These are phyloP conservation scores for Saxidomus purpurata DNA, from an alignment of 1,140 invertebrate genomes.

Conservation along the genomic window DNA sequence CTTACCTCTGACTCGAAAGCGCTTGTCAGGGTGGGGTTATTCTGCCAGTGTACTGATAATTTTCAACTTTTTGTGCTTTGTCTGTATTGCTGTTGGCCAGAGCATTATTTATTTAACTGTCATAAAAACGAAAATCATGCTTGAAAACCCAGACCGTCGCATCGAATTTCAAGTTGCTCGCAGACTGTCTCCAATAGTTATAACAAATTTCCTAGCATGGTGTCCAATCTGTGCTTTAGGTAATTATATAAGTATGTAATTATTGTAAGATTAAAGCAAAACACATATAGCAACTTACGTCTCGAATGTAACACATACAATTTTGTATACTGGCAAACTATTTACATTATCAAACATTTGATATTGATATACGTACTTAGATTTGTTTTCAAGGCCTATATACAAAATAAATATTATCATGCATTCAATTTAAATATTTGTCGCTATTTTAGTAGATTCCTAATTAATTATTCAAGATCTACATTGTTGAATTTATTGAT, in stretches of 20 bases:
- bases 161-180: constrained; percentile 62
- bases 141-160: constrained; percentile 1
- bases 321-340: too few relatives aligned
- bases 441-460: too few relatives aligned
- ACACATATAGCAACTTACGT: too few relatives aligned
- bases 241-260: background rate
- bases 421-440: too few relatives aligned
- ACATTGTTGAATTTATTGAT: too few relatives aligned
- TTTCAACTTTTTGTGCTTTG: constrained; percentile 66
- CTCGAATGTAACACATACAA: too few relatives aligned
- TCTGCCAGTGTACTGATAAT: constrained; percentile 32
- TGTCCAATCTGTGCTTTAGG: constrained; percentile 73
- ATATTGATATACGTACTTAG: background rate
- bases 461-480: too few relatives aligned
- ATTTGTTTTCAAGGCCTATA: background rate
- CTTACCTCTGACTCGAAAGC: constrained; percentile 53
- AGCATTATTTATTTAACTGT: constrained; percentile 7
- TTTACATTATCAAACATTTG: too few relatives aligned
- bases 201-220: constrained; percentile 72
- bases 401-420: too few relatives aligned
- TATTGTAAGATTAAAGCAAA: too few relatives aligned
- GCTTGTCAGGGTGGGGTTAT: constrained; percentile 23
- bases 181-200: constrained; percentile 55
- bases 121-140: background rate
- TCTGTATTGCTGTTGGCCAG: constrained; percentile 58